Conservation (phyloP, 2,797 vertebrate species). For the Micromesistius poutassou region DNA sequence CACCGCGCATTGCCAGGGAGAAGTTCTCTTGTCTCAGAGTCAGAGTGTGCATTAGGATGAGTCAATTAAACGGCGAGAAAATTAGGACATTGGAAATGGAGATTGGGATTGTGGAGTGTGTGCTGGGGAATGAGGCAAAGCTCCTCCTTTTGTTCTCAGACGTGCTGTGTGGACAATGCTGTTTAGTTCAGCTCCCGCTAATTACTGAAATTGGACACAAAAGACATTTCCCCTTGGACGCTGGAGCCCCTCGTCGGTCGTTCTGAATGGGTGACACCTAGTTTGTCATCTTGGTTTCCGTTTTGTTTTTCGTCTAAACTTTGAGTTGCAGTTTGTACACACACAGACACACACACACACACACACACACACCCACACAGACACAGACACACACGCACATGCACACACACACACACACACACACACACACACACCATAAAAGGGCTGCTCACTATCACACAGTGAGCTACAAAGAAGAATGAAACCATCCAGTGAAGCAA, state of each 20-base stretch:
- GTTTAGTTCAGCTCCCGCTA: constrained; percentile 29
- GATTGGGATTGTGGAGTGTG: background rate
- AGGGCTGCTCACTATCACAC: background rate
- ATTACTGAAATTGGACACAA: constrained; percentile 36
- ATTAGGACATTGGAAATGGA: constrained; percentile 16
- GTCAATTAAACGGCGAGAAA: constrained; percentile 12
- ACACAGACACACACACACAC: background rate
- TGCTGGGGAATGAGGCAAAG: background rate
- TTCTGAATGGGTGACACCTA: constrained; percentile 1
- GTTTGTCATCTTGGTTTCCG: background rate
- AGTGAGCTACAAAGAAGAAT: background rate
- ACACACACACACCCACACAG: background rate
- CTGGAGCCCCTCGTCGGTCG: constrained; percentile 14
- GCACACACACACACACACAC: background rate
- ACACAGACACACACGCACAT: no score
- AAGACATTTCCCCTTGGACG: constrained; percentile 24
- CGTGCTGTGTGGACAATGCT: constrained; percentile 5
- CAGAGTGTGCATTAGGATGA: constrained; percentile 2
- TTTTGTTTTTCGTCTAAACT: background rate
- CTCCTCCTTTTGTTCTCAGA: constrained; percentile 19
- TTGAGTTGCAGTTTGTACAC: background rate
- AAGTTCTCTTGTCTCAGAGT: constrained; percentile 14
- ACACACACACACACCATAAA: background rate
- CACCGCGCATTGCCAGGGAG: background rate
- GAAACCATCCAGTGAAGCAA: background rate